A percentile compares a stretch with the other conserved stretches of the same genome.
These are phyloP conservation scores for Psittacula echo DNA, from an alignment of 2,797 vertebrate species.

Conservation along the genomic window DNA sequence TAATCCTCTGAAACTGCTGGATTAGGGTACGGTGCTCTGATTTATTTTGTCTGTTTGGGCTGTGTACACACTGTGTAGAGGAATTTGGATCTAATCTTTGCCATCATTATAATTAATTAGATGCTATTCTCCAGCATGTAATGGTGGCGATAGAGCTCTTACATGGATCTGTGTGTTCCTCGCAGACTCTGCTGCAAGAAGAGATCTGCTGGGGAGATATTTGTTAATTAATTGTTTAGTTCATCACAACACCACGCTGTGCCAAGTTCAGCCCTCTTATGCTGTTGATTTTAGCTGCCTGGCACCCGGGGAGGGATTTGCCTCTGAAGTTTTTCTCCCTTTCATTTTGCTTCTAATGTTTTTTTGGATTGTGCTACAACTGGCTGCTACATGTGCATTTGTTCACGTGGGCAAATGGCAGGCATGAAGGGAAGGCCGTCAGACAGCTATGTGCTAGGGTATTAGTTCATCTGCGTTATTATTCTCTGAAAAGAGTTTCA, in stretches of 20 bases:
- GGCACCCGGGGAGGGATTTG: slow-evolving; percentile 19
- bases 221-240: slow-evolving; percentile 79
- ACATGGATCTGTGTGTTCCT: slow-evolving; percentile 67
- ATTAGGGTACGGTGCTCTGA: slow-evolving; percentile 74
- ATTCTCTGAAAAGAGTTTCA: not conserved
- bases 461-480: not conserved
- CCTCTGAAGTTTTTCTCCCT: not conserved
- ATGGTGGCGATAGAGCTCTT: slow-evolving; percentile 67
- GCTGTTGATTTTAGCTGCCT: slow-evolving; percentile 30
- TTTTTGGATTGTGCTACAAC: slow-evolving; percentile 11
- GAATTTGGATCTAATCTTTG: slow-evolving; percentile 81
- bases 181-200: slow-evolving; percentile 53
- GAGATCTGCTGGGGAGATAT: slow-evolving; percentile 75
- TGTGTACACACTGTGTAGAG: slow-evolving; percentile 71
- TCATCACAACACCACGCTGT: slow-evolving; percentile 71
- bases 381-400: slow-evolving; percentile 50
- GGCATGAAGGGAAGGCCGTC: not conserved
- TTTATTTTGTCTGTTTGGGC: slow-evolving; percentile 78
- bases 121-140: slow-evolving; percentile 71
- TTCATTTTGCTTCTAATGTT: slow-evolving; percentile 30
- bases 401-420: not conserved
- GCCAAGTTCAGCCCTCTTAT: slow-evolving; percentile 45
- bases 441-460: not conserved
- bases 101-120: slow-evolving; percentile 81
- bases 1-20: slow-evolving; percentile 73